phyloP scores from a whole-genome alignment of 2,797 vertebrate species.

The Urosaurus nigricauda region DNA sequence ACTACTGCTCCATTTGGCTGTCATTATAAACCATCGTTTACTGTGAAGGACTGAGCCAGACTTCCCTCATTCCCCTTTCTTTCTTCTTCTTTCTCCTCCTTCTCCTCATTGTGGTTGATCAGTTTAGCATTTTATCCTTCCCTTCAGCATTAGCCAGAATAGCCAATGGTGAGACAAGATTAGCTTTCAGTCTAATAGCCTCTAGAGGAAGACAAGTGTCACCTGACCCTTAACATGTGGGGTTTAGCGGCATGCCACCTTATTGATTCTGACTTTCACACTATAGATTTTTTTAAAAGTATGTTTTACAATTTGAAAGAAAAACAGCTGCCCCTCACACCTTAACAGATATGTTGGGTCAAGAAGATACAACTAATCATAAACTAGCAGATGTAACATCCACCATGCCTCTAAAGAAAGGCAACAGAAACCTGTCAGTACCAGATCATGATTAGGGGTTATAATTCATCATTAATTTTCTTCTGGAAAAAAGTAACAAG shows the following conservation, averaged over 20 bases:
- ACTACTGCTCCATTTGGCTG: background rate
- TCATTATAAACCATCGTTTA: conserved; percentile 1
- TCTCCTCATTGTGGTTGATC: background rate
- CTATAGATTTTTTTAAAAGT: background rate
- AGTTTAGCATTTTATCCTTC: background rate
- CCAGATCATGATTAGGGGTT: background rate
- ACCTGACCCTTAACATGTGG: too few species aligned
- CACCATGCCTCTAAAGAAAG: conserved; percentile 24
- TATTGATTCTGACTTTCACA: background rate
- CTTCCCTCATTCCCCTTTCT: background rate
- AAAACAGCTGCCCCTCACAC: background rate
- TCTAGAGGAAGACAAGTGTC: background rate
- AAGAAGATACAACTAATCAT: background rate
- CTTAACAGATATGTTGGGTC: background rate
- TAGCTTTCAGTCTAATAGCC: background rate
- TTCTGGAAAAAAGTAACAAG: too few species aligned
- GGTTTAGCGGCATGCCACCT: too few species aligned
- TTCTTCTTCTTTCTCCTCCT: background rate
- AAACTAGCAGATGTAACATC: conserved; percentile 19
- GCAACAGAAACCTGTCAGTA: background rate
- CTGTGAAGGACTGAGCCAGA: background rate
- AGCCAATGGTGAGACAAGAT: background rate
- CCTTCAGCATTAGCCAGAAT: background rate
- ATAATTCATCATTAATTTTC: too few species aligned
- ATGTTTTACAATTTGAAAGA: background rate